phyloP scores from a whole-genome alignment of 1,140 invertebrate genomes.

The Ooceraea biroi region DNA sequence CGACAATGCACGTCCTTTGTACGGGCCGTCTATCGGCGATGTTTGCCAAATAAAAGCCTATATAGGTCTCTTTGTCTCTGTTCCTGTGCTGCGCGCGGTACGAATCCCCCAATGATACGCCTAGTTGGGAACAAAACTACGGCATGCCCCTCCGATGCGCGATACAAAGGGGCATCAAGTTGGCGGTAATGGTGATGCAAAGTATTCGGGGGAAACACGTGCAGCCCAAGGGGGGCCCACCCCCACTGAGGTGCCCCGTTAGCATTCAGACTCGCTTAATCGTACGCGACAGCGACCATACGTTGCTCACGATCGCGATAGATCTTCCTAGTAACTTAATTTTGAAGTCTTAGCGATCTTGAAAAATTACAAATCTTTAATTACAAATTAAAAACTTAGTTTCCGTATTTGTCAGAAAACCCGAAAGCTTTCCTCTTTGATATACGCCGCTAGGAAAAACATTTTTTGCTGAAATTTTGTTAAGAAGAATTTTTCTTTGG shows the following conservation, averaged over 20 bases:
- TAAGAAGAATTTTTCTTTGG: too few species aligned
- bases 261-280: slow-evolving; percentile 62
- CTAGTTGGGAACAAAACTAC: slow-evolving; percentile 77
- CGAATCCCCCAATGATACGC: slow-evolving; percentile 74
- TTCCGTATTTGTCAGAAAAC: too few species aligned
- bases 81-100: slow-evolving; percentile 58
- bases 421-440: too few species aligned
- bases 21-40: slow-evolving; percentile 72
- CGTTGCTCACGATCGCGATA: slow-evolving; percentile 58
- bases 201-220: slow-evolving; percentile 74
- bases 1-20: slow-evolving; percentile 75
- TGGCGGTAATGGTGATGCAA: slow-evolving; percentile 74
- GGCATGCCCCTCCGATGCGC: slow-evolving; percentile 66
- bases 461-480: too few species aligned
- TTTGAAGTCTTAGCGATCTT: background rate
- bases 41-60: slow-evolving; percentile 79
- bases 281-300: slow-evolving; percentile 71
- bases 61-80: slow-evolving; percentile 75
- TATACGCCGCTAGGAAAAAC: too few species aligned
- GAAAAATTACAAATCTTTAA: too few species aligned
- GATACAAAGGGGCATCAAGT: slow-evolving; percentile 73
- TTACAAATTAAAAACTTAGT: too few species aligned
- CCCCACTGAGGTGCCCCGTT: slow-evolving; percentile 36
- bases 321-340: slow-evolving; percentile 6
- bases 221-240: slow-evolving; percentile 52